Base-by-base conservation (phyloP, 2,888 invertebrate genomes). In the Temnothorax rugatulus region DNA sequence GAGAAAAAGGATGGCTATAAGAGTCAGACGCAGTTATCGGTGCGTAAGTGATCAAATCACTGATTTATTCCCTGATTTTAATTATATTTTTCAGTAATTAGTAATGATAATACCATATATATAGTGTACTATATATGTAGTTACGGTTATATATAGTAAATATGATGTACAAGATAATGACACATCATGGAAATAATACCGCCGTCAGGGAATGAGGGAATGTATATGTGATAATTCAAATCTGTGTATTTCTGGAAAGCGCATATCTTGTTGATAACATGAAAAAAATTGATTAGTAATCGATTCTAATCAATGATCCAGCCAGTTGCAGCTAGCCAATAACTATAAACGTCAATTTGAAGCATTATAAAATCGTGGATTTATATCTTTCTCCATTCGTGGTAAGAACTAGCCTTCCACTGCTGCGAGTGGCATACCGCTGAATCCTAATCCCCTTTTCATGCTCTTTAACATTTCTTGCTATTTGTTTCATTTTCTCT, bases 251-350 rank as follows among this genome's bases (percentile, higher is more conserved):
- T 69, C 21, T 73, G 4, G 9, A 29, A 68, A 59, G 47, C 29
- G n/a, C 4, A 25, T 1, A 41, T 61, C 9, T 34, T 44, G 13
- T n/a, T 44, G 0, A 15, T 52, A 69, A 34, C n/a, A 64, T 63
- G 54, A 66, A 77, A 71, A 57, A 71, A 57, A 66, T 77, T 66
- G 9, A 57, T 21, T 54, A 54, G 9, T 21, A 47, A 91, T 92
- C 89, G 87, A 88, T 89, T 89, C 87, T 90, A 89, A 92, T 92
- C 90, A 86, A 90, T 91, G 89, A 90, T 89, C 74, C 87, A 87
- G 73, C 84, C 86, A 90, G 77, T 88, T 84, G 88, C 88, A 90
- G 87, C 87, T 89, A 88, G 85, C 85, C 75, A 75, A 79, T 86
- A 85, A 86, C 87, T 86, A 84, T 92, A 92, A 91, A 92, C 74